Evolutionary conservation across 2,113 vertebrate species (phyloP), one percentile per base, ranked within the genome.

Genomic region (Psittacara wagleri): DNA sequence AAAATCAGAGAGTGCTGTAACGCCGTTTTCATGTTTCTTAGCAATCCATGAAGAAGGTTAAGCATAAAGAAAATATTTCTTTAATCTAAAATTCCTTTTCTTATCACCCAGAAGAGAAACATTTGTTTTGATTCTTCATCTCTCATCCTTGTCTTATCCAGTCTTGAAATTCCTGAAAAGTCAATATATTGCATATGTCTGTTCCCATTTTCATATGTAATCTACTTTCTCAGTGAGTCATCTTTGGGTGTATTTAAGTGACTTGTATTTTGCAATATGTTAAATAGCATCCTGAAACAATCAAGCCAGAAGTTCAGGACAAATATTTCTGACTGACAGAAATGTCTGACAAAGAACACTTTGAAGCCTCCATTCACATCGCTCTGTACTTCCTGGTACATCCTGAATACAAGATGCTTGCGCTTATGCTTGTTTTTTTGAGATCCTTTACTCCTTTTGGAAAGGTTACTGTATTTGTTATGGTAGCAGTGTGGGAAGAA

Each of bases 161-260:
- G 43, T 48, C 44, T 85, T 95, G 77, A 86, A 81, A 64, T 95
- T 94, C 69, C 69, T 90, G 35, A 94, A 85, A 94, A 91, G 69
- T 61, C 79, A 79, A 20, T 81, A 61, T 81, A 31, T 48, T 94
- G 46, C 39, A 23, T 61, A 13, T 46, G 12, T 54, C 37, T 82
- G 9, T 79, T 78, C 33, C 62, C 18, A 31, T 81, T 84, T 94
- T 76, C 48, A 69, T 33, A 62, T 79, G 22, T 69, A 62, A 86
- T 91, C 86, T 79, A 49, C 13, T 87, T 96, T 89, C 43, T 59
- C 4, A 0, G 22, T 93, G 94, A 90, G 67, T 91, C 86, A 92
- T 5, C 61, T 92, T 81, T 46, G 70, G n/a, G 9, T 86, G 25
- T 86, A 43, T 78, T 83, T 70, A 83, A 59, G 54, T 31, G 33